phyloP scores from a whole-genome alignment of 2,888 invertebrate species.

The Malacosoma neustria region DNA sequence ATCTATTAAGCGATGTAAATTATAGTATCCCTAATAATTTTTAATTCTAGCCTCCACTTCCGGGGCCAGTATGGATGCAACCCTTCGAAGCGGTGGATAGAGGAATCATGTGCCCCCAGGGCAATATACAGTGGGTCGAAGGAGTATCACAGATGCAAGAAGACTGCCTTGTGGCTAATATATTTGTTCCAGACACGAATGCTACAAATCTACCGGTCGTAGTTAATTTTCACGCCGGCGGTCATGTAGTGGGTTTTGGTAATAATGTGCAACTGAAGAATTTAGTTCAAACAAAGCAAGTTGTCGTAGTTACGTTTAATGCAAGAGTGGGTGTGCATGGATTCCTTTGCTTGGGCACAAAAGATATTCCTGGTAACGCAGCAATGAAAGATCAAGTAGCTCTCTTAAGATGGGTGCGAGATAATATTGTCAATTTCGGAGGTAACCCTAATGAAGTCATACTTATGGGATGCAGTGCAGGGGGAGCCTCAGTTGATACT shows the following conservation, averaged over 20 bases:
- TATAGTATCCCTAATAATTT: neutral
- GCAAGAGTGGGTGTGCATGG: constrained; percentile 26
- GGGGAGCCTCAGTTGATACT: constrained; percentile 24
- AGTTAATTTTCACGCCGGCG: constrained; percentile 28
- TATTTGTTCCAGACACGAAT: constrained; percentile 36
- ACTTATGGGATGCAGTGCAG: constrained; percentile 27
- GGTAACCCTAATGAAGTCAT: constrained; percentile 36
- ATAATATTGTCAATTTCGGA: constrained; percentile 31
- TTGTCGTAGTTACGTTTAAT: constrained; percentile 24
- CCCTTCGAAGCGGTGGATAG: constrained; percentile 22
- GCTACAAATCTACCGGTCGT: constrained; percentile 24
- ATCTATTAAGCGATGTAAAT: too few relatives aligned
- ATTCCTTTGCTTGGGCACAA: too few relatives aligned
- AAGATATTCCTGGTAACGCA: constrained; percentile 30
- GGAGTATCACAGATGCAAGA: constrained; percentile 16
- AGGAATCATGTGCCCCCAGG: constrained; percentile 25
- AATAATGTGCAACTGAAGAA: constrained; percentile 9
- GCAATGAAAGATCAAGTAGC: constrained; percentile 37
- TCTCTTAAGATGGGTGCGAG: constrained; percentile 27
- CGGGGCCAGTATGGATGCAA: constrained; percentile 23
- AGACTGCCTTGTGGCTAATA: constrained; percentile 41
- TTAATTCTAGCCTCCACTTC: constrained; percentile 32
- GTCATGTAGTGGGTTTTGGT: constrained; percentile 18
- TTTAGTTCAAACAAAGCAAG: constrained; percentile 17
- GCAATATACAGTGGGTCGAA: neutral